Base-by-base conservation (phyloP, 1,140 invertebrate species). In the Drosophila yakuba region DNA sequence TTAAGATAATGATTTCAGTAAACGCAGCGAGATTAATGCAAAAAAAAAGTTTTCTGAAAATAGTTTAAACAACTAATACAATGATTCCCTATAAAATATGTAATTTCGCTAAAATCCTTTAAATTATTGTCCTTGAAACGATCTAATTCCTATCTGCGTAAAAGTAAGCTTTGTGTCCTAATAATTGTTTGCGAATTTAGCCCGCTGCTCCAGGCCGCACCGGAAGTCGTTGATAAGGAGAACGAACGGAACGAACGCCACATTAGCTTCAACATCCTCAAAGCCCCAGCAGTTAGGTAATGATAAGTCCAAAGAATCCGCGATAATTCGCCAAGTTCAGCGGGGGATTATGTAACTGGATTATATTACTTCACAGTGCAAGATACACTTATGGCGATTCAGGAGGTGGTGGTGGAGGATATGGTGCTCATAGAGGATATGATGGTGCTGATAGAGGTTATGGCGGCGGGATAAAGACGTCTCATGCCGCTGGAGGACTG, bases 141-240 rank as follows among this genome's bases (percentile, higher is more conserved):
- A 8, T 32, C 32, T 32, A 32, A 32, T 10, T 32, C 8, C 32
- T 14, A 47, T 28, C 14, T 28, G 23, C 23, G 4, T 8, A 14
- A 48, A 25, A n/a, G 1, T 7, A 7, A 20, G 25, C 47, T 50
- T 11, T 51, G 4, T 15, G n/a, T 15, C 48, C 6, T 10, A 50
- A 15, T 66, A 8, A 44, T 50, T 50, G 50, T 62, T 84, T 43
- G 66, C 56, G 47, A 76, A 47, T 62, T 75, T 64, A 86, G 83
- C 64, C 83, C 83, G 11, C 25, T 86, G 17, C 45, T 25, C 54
- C 66, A 68, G 32, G 60, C 59, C 52, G 56, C 32, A 41, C 79
- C 75, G 79, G 83, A 88, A 43, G 67, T 25, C 17, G 59, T 25
- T 48, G 84, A 89, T 83, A 88, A 89, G 23, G 74, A 83, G 58